These are phyloP conservation scores for Pantherophis vulpinus DNA, from an alignment of 2,797 vertebrate species.

Conservation along the genomic window DNA sequence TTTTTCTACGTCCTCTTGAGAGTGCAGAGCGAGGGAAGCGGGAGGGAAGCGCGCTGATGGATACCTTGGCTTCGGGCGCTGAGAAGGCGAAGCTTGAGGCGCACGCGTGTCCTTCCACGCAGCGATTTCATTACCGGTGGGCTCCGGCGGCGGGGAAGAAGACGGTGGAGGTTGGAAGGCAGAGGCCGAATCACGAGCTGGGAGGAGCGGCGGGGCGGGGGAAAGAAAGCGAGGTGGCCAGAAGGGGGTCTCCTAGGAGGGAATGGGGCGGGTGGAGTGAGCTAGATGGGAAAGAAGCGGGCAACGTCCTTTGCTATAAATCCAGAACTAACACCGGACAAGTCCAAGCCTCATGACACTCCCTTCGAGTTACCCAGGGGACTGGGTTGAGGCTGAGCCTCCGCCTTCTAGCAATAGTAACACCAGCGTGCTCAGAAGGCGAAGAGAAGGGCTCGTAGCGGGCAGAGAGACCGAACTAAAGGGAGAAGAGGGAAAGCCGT, in stretches of 20 bases:
- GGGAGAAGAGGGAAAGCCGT: background rate
- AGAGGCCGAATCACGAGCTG: background rate
- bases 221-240: constrained; percentile 26
- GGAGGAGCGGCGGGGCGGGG: background rate
- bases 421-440: background rate
- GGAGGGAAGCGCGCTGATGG: background rate
- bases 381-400: background rate
- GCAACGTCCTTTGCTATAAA: constrained; percentile 60
- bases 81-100: background rate
- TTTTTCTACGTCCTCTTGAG: background rate
- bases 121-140: background rate
- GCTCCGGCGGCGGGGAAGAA: background rate
- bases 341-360: background rate
- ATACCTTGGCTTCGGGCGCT: background rate
- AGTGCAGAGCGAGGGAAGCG: background rate
- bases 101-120: background rate
- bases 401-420: background rate
- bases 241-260: constrained; percentile 42
- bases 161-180: background rate
- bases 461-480: background rate
- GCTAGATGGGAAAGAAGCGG: constrained; percentile 30
- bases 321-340: background rate
- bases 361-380: accelerated
- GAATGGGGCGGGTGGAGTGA: constrained; percentile 49
- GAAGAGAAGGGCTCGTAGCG: background rate